Percentiles rank a stretch among this genome's conserved stretches.
phyloP scores from a whole-genome alignment of 2,113 vertebrate genomes.

The Ginglymostoma cirratum region DNA sequence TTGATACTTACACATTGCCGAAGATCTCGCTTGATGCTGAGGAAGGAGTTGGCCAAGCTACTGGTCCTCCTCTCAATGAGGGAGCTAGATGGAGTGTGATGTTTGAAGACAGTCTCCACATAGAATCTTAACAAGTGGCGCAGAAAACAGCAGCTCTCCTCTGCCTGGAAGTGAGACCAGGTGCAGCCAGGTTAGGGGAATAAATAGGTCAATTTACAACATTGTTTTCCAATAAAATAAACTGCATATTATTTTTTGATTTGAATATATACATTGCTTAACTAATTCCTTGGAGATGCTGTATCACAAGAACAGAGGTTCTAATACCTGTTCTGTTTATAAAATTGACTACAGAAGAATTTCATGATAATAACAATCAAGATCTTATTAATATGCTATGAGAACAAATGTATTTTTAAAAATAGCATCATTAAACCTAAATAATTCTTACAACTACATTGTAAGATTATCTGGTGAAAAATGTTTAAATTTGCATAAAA shows the following conservation, averaged over 20 bases:
- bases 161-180: constrained; percentile 48
- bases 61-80: constrained; percentile 56
- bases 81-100: constrained; percentile 52
- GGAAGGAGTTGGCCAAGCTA: constrained; percentile 69
- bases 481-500: background rate
- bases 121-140: constrained; percentile 74
- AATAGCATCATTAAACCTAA: background rate
- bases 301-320: background rate
- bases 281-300: background rate
- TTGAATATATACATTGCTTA: background rate
- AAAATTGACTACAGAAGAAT: background rate
- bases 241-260: background rate
- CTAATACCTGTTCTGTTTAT: background rate
- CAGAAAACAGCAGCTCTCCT: constrained; percentile 74
- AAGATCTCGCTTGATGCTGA: constrained; percentile 64
- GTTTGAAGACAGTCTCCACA: constrained; percentile 74
- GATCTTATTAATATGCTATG: background rate
- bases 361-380: background rate
- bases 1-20: constrained; percentile 64
- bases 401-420: background rate
- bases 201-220: background rate
- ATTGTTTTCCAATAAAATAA: background rate
- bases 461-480: background rate
- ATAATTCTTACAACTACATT: background rate
- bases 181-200: background rate